phyloP scores from a whole-genome alignment of 2,888 invertebrate species.

The Lithophane socia region DNA sequence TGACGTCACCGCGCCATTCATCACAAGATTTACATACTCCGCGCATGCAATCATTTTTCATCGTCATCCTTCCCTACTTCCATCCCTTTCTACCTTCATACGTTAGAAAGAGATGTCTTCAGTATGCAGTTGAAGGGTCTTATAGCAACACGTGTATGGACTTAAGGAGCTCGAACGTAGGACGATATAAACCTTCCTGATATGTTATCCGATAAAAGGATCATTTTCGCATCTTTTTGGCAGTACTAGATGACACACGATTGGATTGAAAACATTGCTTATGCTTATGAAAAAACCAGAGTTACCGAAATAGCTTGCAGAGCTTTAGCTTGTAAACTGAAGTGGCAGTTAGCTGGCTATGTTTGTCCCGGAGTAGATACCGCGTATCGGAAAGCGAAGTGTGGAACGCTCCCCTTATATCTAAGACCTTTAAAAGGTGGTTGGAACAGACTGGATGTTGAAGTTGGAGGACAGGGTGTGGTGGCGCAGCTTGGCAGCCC shows the following conservation, averaged over 20 bases:
- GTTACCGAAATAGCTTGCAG: too few relatives aligned
- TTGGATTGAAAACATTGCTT: neutral
- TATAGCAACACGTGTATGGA: slow-evolving; percentile 31
- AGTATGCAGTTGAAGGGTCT: slow-evolving; percentile 16
- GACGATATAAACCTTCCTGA: slow-evolving; percentile 3
- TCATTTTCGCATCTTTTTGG: slow-evolving; percentile 20
- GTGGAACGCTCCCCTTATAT: too few relatives aligned
- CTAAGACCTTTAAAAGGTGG: too few relatives aligned
- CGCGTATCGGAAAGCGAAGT: too few relatives aligned
- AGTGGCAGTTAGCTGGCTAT: too few relatives aligned
- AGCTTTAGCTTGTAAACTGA: too few relatives aligned
- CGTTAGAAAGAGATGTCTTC: neutral
- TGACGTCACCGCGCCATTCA: slow-evolving; percentile 40
- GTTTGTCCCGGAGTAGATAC: too few relatives aligned
- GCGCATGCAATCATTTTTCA: slow-evolving; percentile 40
- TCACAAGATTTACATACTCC: slow-evolving; percentile 37
- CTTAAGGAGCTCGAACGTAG: slow-evolving; percentile 18
- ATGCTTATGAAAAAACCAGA: too few relatives aligned
- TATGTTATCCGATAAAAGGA: slow-evolving; percentile 24
- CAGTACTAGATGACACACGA: neutral
- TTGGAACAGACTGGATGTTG: too few relatives aligned
- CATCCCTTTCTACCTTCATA: neutral
- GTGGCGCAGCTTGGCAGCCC: too few relatives aligned
- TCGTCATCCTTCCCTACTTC: slow-evolving; percentile 12
- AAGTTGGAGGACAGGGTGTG: too few relatives aligned